Evolutionary conservation across 1,140 invertebrate genomes (phyloP).

Genomic region (Mesaphorura yosii): DNA sequence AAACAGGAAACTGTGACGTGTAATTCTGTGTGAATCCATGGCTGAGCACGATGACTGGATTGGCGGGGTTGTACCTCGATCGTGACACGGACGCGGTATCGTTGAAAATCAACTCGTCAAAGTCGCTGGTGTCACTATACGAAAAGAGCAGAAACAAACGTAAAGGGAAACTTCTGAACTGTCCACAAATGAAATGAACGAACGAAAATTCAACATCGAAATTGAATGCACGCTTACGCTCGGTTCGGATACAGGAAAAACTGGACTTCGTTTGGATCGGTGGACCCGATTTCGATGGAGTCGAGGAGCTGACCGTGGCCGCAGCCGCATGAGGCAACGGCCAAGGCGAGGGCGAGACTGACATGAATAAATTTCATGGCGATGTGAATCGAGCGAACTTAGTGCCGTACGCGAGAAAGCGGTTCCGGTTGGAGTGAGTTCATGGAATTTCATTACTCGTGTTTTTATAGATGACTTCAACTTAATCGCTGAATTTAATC

Average conservation of each 20-base stretch:
- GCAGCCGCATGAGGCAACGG: too few species aligned
- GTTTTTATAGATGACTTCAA: too few species aligned
- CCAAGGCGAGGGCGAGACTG: too few species aligned
- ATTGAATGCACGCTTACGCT: slow-evolving; percentile 2
- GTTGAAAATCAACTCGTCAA: neutral
- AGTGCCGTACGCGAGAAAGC: too few species aligned
- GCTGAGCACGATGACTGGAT: neutral
- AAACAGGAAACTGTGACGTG: neutral
- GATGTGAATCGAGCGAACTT: too few species aligned
- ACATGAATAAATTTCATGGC: too few species aligned
- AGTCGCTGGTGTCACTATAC: neutral
- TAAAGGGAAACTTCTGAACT: too few species aligned
- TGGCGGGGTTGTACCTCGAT: neutral
- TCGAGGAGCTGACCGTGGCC: too few species aligned
- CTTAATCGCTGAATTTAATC: too few species aligned
- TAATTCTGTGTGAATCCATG: slow-evolving; percentile 4
- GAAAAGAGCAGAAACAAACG: neutral
- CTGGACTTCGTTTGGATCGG: neutral
- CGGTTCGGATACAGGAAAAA: slow-evolving; percentile 2
- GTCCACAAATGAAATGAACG: neutral
- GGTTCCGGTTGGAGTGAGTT: too few species aligned
- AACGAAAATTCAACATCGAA: neutral
- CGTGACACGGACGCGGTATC: neutral
- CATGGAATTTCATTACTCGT: too few species aligned
- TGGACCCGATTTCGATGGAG: too few species aligned